Evolutionary conservation across 1,140 invertebrate genomes (phyloP).

Genomic region (Anagrus nilaparvatae): DNA sequence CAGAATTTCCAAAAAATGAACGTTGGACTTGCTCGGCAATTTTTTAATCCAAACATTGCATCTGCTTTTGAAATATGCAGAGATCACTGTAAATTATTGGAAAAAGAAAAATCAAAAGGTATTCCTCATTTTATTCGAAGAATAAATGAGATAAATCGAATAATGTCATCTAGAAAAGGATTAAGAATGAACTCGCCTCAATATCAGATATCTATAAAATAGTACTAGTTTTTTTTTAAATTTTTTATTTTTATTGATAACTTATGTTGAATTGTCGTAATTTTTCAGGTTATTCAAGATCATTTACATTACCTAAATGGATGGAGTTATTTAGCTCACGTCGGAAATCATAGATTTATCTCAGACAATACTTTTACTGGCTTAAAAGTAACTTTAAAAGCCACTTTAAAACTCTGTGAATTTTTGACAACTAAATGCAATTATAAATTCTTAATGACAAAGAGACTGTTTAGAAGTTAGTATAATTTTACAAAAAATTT

Average conservation of each 20-base stretch:
- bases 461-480: slow-evolving; percentile 9
- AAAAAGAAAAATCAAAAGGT: not conserved
- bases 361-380: slow-evolving; percentile 2
- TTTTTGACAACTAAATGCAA: slow-evolving; percentile 2
- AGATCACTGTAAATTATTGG: too few relatives aligned
- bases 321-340: not conserved
- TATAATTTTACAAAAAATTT: too few relatives aligned
- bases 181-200: too few relatives aligned
- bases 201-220: too few relatives aligned
- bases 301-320: not conserved
- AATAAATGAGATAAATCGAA: not conserved
- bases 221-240: not conserved
- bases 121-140: not conserved
- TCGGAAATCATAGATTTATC: not conserved
- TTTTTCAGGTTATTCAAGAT: not conserved
- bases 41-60: too few relatives aligned
- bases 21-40: too few relatives aligned
- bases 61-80: too few relatives aligned
- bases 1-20: slow-evolving; percentile 6
- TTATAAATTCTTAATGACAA: slow-evolving; percentile 12
- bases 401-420: slow-evolving; percentile 6
- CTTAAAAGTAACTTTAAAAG: slow-evolving; percentile 4
- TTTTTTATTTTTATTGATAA: not conserved
- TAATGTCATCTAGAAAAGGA: too few relatives aligned
- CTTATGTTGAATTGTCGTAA: too few relatives aligned